phyloP scores from a whole-genome alignment of 2,113 vertebrate species.

The Platysternon megacephalum region DNA sequence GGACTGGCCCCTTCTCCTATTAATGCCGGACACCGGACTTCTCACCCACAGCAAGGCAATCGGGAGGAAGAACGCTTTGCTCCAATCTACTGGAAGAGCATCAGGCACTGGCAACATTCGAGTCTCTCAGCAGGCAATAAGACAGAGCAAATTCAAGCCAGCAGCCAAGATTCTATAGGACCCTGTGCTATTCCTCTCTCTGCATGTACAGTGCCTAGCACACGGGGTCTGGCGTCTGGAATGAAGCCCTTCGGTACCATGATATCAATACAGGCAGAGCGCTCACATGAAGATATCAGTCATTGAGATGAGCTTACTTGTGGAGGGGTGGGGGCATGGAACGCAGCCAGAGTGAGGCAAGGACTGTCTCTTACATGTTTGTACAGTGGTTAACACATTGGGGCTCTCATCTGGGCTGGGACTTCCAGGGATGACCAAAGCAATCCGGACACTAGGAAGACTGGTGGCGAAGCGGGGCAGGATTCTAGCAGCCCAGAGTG shows the following conservation, averaged over 20 bases:
- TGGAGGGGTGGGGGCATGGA: neutral
- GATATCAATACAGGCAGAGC: neutral
- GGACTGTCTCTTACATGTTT: neutral
- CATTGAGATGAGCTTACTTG: neutral
- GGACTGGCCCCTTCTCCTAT: neutral
- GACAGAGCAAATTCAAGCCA: neutral
- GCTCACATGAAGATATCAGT: neutral
- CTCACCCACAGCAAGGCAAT: neutral
- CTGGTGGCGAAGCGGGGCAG: neutral
- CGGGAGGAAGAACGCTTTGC: no score
- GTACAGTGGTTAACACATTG: neutral
- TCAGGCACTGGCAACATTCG: neutral
- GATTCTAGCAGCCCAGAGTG: rapidly evolving
- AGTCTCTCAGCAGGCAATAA: neutral
- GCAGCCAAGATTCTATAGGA: neutral
- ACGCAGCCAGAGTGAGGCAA: neutral
- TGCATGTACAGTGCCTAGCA: neutral
- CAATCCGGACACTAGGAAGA: rapidly evolving
- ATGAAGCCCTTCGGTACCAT: neutral
- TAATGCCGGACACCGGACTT: neutral
- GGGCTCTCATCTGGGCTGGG: neutral
- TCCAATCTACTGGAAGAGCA: neutral
- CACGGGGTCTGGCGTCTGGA: neutral
- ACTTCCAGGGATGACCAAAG: rapidly evolving
- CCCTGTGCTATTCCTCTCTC: neutral